Base-by-base conservation (phyloP, 1,140 invertebrate species). In the Anoplophora glabripennis region DNA sequence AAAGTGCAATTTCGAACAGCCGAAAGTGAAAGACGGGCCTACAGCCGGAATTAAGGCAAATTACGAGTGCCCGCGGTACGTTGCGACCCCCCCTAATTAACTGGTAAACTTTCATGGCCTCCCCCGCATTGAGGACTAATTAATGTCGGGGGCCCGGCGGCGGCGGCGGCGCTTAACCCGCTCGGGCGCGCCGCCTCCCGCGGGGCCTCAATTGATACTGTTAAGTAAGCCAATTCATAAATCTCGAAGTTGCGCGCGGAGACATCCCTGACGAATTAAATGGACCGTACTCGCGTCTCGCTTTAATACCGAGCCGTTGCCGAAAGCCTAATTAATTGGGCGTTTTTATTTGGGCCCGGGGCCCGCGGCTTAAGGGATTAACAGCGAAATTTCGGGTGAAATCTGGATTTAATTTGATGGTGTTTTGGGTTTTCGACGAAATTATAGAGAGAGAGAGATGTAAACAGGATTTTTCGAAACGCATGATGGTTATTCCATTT, bases 71-170 rank as follows among this genome's bases (percentile, higher is more conserved):
- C 49, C 49, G 49, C 49, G 49, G 49, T 52, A 52, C 49, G 49
- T 38, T 61, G 57, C 63, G 70, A 67, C 62, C 70, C 64, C 70
- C 64, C 68, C 72, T 74, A 72, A 74, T 74, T 74, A 74, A 74
- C 72, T 74, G 72, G 71, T 74, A 74, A 74, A 74, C 72, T 74
- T 74, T 72, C 71, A 72, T 68, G 67, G 66, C 67, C 21, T 71
- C 71, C 70, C 71, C 63, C 61, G 66, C 71, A 72, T 67, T 65
- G 67, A 71, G 71, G 64, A 66, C 69, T 74, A 74, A 74, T 74
- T 74, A 74, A 72, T 69, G 69, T 70, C 56, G 57, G 63, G 65
- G 61, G 61, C 63, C 67, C 65, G 49, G 42, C 42, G 42, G 42
- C 17, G 48, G 48, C 14, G 36, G 57, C 57, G 60, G 55, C 60